phyloP scores from a whole-genome alignment of 2,888 invertebrate genomes.

The Archaeoteleia sp. region DNA sequence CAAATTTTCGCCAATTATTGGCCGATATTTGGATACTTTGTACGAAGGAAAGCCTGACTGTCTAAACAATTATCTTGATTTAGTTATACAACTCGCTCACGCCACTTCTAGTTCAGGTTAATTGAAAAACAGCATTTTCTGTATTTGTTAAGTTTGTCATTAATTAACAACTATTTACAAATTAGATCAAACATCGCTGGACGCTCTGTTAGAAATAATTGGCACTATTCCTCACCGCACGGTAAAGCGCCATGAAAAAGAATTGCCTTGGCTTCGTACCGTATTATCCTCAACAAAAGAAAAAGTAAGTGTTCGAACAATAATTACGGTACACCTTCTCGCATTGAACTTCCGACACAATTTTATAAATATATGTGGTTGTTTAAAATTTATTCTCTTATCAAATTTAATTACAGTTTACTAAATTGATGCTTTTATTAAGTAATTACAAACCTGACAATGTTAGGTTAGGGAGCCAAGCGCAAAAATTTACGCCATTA shows the following conservation, averaged over 20 bases:
- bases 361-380: no score
- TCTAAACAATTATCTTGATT: conserved; percentile 81
- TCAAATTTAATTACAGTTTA: no score
- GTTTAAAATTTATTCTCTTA: no score
- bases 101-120: conserved; percentile 78
- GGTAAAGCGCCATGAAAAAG: conserved; percentile 79
- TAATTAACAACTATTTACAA: no score
- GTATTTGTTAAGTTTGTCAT: conserved; percentile 3
- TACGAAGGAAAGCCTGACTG: conserved; percentile 78
- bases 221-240: conserved; percentile 86
- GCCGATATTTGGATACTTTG: conserved; percentile 79
- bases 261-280: conserved; percentile 81
- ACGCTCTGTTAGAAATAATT: conserved; percentile 88
- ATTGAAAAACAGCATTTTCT: conserved; percentile 2
- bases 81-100: conserved; percentile 81
- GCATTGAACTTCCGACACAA: no score
- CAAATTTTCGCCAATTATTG: conserved; percentile 81
- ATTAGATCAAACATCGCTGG: conserved; percentile 82
- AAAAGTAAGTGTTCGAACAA: conserved; percentile 84
- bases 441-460: no score
- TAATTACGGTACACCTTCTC: no score
- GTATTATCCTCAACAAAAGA: conserved; percentile 84
- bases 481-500: conserved; percentile 85
- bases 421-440: no score
- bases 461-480: no score